These are phyloP conservation scores for Ptychochromis oligacanthus DNA, from an alignment of 2,113 vertebrate species.

Conservation along the genomic window DNA sequence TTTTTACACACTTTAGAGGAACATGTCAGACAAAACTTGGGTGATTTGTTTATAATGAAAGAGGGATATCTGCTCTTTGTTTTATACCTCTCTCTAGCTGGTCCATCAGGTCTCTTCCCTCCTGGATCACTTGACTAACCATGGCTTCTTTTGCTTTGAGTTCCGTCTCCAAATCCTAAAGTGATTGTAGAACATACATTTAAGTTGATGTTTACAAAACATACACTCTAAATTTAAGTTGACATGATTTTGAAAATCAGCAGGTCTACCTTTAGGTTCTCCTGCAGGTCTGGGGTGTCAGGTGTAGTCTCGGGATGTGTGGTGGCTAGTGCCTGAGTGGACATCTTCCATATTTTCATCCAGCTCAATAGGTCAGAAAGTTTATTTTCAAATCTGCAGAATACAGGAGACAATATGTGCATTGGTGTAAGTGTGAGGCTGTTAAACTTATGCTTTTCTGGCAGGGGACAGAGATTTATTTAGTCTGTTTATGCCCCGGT, in stretches of 20 bases:
- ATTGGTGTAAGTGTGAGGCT: neutral
- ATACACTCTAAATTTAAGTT: neutral
- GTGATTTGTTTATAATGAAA: neutral
- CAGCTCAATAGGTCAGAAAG: constrained; percentile 84
- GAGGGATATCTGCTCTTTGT: neutral
- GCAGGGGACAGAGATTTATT: neutral
- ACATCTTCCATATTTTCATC: constrained; percentile 84
- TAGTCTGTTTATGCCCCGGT: neutral
- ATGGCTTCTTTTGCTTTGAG: constrained; percentile 76
- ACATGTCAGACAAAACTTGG: neutral
- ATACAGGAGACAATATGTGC: neutral
- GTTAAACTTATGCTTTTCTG: neutral
- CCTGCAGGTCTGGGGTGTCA: constrained; percentile 81
- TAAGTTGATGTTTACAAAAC: neutral
- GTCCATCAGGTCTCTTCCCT: constrained; percentile 82
- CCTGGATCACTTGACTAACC: constrained; percentile 79
- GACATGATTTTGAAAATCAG: neutral
- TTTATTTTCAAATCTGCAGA: constrained; percentile 85
- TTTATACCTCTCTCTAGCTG: constrained; percentile 88
- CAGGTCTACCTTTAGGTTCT: constrained; percentile 86
- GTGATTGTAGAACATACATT: constrained; percentile 27
- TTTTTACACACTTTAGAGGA: neutral
- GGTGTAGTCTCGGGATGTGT: constrained; percentile 82
- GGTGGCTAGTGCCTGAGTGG: constrained; percentile 81
- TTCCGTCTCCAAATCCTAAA: constrained; percentile 85